Percentiles rank a stretch among this genome's conserved stretches.
These are phyloP conservation scores for Simalia tracyae DNA, from an alignment of 2,797 vertebrate genomes.

Conservation along the genomic window DNA sequence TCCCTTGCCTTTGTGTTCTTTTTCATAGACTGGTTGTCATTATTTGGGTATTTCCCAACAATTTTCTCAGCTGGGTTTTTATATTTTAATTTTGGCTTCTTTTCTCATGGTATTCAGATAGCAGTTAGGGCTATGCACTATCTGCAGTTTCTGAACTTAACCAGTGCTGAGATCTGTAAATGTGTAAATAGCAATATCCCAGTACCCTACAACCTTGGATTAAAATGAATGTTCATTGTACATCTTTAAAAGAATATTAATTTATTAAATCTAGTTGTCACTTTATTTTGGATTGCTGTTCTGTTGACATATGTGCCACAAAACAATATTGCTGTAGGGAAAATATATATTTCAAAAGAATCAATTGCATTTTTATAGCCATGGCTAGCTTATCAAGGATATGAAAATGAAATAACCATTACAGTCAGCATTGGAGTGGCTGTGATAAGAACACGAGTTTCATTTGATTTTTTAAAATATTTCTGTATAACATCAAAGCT, in stretches of 20 bases:
- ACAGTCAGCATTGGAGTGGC: conserved; percentile 59
- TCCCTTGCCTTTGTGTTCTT: conserved; percentile 74
- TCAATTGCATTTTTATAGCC: conserved; percentile 52
- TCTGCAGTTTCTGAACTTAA: conserved; percentile 66
- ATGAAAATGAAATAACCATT: conserved; percentile 48
- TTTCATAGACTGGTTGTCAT: conserved; percentile 71
- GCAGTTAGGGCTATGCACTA: conserved; percentile 60
- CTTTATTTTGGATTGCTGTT: conserved; percentile 87
- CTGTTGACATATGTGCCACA: conserved; percentile 76
- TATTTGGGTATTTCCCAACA: conserved; percentile 67
- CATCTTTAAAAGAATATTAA: conserved; percentile 97
- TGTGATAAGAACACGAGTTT: conserved; percentile 63
- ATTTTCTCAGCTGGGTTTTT: conserved; percentile 71
- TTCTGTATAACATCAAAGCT: conserved; percentile 79
- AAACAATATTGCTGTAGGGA: conserved; percentile 67
- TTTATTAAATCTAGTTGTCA: conserved; percentile 99
- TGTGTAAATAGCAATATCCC: conserved; percentile 90
- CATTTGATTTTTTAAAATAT: conserved; percentile 69
- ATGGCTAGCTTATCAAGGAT: conserved; percentile 54
- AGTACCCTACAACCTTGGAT: conserved; percentile 77
- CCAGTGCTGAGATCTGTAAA: conserved; percentile 87
- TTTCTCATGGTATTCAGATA: conserved; percentile 65
- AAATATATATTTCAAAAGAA: conserved; percentile 59
- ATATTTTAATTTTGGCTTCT: conserved; percentile 72
- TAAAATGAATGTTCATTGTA: conserved; percentile 93